Evolutionary conservation across 2,113 vertebrate genomes (phyloP).

Genomic region (Oncorhynchus nerka): DNA sequence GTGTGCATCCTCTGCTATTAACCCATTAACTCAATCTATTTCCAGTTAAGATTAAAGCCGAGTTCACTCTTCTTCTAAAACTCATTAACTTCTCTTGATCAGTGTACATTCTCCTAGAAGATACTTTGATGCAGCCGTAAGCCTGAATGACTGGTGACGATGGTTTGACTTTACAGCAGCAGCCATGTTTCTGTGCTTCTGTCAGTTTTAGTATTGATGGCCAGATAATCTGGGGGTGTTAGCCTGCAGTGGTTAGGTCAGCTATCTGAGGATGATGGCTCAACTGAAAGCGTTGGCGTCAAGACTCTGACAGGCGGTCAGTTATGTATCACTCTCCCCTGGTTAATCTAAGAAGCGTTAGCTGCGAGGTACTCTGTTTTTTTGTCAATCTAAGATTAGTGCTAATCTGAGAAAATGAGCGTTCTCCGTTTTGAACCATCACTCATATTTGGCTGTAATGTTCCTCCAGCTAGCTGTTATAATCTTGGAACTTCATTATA

Average conservation of each 20-base stretch:
- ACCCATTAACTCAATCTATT: not conserved
- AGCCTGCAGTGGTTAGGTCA: conserved; percentile 3
- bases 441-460: not conserved
- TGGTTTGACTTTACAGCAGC: conserved; percentile 47
- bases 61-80: not conserved
- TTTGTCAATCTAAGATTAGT: not conserved
- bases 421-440: not conserved
- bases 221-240: conserved; percentile 50
- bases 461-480: not conserved
- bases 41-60: not conserved
- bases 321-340: not conserved
- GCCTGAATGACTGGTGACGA: conserved; percentile 34
- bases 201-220: conserved; percentile 54
- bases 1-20: conserved; percentile 5
- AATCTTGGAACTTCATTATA: no score
- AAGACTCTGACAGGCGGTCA: not conserved
- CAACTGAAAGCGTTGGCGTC: no score
- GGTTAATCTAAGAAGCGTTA: not conserved
- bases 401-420: not conserved
- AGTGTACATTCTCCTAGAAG: not conserved
- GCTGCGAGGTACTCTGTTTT: not conserved
- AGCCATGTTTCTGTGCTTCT: conserved; percentile 47
- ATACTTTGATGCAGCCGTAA: no score
- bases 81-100: conserved; percentile 33
- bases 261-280: not conserved